A percentile compares a stretch with the other conserved stretches of the same genome.
Evolutionary conservation across 64 coral and sea anemone genomes (phyloP).

Genomic region (Pocillopora damicornis): DNA sequence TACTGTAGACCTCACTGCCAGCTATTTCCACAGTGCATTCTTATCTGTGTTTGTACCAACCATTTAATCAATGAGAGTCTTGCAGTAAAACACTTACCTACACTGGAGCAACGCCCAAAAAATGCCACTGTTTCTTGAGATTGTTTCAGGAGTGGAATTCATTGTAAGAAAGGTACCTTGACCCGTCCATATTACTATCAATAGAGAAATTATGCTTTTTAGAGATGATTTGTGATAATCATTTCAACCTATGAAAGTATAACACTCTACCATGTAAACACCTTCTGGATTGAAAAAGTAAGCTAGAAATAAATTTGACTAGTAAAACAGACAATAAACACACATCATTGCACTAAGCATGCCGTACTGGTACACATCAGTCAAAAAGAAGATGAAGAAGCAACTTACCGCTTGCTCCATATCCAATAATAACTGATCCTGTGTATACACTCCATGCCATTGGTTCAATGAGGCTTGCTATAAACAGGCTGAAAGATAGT

Average conservation of each 20-base stretch:
- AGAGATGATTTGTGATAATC: neutral
- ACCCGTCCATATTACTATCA: constrained; percentile 95
- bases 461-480: constrained; percentile 75
- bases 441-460: constrained; percentile 66
- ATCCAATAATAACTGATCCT: constrained; percentile 91
- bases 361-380: neutral
- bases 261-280: too few relatives aligned
- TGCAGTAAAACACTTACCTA: constrained; percentile 51
- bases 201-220: neutral
- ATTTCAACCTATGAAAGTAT: neutral
- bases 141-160: constrained; percentile 90
- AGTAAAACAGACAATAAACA: neutral
- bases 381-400: neutral
- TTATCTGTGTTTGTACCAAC: too few relatives aligned
- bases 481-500: constrained; percentile 77
- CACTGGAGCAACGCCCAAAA: constrained; percentile 96
- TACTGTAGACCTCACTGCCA: too few relatives aligned
- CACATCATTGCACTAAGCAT: neutral
- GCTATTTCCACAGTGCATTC: too few relatives aligned
- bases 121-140: constrained; percentile 97
- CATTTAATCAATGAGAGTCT: neutral
- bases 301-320: neutral
- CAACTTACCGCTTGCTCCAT: constrained; percentile 89
- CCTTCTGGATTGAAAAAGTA: too few relatives aligned
- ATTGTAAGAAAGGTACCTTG: constrained; percentile 93